These are phyloP conservation scores for Thunnus maccoyii DNA, from an alignment of 2,113 vertebrate species.

Conservation along the genomic window DNA sequence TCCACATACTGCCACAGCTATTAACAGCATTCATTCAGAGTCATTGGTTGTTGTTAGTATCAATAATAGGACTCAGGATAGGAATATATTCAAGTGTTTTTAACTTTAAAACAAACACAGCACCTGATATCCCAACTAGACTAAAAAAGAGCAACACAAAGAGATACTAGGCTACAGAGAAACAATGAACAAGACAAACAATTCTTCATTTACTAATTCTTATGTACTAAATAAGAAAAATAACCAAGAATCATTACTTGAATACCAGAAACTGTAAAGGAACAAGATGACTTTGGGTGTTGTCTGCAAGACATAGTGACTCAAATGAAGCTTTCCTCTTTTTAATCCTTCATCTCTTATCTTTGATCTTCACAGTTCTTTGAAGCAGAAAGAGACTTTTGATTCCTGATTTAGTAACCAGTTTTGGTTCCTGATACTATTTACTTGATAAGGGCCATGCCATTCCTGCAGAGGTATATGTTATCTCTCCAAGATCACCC, in stretches of 20 bases:
- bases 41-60: neutral
- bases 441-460: neutral
- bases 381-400: neutral
- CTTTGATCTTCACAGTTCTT: neutral
- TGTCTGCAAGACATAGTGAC: too few relatives aligned
- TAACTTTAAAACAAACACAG: neutral
- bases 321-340: neutral
- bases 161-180: neutral
- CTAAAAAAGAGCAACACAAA: neutral
- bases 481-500: neutral
- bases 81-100: neutral
- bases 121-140: neutral
- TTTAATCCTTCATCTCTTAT: neutral
- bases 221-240: too few relatives aligned
- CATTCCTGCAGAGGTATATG: neutral
- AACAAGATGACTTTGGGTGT: too few relatives aligned
- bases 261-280: too few relatives aligned
- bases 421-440: neutral
- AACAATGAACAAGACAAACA: neutral
- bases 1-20: too few relatives aligned
- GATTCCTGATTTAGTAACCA: neutral
- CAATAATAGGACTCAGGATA: neutral
- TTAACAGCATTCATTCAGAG: too few relatives aligned
- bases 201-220: too few relatives aligned
- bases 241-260: too few relatives aligned